A percentile compares a stretch with the other conserved stretches of the same genome.
phyloP scores from a whole-genome alignment of 2,113 vertebrate species.

The Aramus guarauna region DNA sequence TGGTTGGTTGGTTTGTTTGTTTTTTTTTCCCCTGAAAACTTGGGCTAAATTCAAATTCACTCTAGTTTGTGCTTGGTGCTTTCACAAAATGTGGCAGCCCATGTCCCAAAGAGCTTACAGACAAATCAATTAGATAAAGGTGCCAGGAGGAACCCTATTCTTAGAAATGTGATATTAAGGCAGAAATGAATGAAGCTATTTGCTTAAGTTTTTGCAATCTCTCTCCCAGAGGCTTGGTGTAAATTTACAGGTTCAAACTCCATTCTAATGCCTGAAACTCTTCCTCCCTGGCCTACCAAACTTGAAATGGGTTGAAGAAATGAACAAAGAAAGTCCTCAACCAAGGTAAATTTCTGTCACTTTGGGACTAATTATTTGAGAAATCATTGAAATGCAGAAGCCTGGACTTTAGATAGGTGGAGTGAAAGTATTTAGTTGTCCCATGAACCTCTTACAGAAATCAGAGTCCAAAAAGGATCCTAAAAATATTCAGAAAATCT shows the following conservation, averaged over 20 bases:
- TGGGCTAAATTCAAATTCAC: not conserved
- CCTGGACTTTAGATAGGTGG: not conserved
- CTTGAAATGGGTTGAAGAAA: not conserved
- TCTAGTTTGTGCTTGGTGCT: not conserved
- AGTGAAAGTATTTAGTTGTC: not conserved
- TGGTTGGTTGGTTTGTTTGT: too few relatives aligned
- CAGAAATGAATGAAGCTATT: not conserved
- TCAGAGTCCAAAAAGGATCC: not conserved
- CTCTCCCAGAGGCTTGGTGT: not conserved
- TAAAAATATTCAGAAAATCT: not conserved
- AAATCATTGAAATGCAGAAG: not conserved
- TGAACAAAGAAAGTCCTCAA: not conserved
- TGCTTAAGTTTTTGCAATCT: not conserved
- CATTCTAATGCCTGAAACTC: not conserved
- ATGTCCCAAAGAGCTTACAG: not conserved
- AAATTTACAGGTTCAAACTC: not conserved
- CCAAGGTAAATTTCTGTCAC: not conserved
- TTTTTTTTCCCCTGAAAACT: too few relatives aligned
- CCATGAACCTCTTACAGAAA: not conserved
- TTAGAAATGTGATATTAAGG: not conserved
- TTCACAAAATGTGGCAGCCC: not conserved
- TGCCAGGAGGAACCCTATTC: not conserved
- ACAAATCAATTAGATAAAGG: not conserved
- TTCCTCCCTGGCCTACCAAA: not conserved
- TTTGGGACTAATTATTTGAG: not conserved